Conservation (phyloP, 64 coral and sea anemone genomes). For the Acropora tenuis region DNA sequence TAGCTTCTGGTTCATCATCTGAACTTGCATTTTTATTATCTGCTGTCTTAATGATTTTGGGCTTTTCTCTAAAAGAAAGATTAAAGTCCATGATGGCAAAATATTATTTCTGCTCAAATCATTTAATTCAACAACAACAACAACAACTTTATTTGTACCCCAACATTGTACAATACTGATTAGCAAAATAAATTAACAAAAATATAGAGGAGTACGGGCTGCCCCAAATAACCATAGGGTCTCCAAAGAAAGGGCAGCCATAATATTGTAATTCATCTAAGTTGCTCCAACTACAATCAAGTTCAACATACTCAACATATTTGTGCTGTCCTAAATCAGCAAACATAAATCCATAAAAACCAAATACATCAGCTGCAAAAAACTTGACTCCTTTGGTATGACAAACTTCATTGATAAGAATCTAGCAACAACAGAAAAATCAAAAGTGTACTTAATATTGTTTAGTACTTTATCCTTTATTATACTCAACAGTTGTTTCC, state of each 20-base stretch:
- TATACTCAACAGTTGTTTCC: too few relatives aligned
- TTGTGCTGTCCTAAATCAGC: slow-evolving; percentile 88
- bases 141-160: too few relatives aligned
- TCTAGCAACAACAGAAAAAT: slow-evolving; percentile 38
- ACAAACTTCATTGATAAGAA: slow-evolving; percentile 90
- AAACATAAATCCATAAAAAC: slow-evolving; percentile 99
- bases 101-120: neutral
- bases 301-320: slow-evolving; percentile 96
- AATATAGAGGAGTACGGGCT: neutral
- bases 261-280: neutral
- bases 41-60: slow-evolving; percentile 41
- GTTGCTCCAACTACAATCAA: neutral
- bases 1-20: slow-evolving; percentile 42
- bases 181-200: neutral
- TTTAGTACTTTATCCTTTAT: too few relatives aligned
- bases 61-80: slow-evolving; percentile 55
- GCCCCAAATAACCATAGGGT: too few relatives aligned
- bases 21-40: slow-evolving; percentile 44
- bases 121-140: too few relatives aligned
- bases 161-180: neutral
- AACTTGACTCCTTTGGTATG: slow-evolving; percentile 82
- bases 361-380: slow-evolving; percentile 97
- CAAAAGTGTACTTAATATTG: neutral
- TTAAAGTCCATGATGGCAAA: neutral
- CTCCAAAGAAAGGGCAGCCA: too few relatives aligned